Base-by-base conservation (phyloP, 2,888 invertebrate species). In the Brenthis daphne region DNA sequence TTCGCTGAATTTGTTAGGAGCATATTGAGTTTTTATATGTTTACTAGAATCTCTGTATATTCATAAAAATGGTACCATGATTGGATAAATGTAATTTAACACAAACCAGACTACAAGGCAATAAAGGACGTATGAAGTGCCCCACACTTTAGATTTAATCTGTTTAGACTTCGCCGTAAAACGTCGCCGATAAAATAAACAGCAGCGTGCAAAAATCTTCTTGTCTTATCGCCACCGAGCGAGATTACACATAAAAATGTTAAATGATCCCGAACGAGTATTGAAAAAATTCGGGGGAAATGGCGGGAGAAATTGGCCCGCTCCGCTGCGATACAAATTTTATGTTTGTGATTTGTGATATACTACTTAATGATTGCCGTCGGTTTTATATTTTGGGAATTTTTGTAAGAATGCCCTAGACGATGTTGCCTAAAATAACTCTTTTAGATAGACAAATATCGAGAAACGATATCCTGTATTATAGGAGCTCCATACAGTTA, bases 201-300 rank as follows among this genome's bases (percentile, higher is more conserved):
- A 85, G 82, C 82, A 83, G 85, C 84, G 85, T 86, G 84, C 85
- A 85, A 88, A 88, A 88, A 89, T 87, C 86, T 85, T 82, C 85
- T 87, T 84, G 86, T 85, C 89, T 88, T 87, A 89, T 90, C 89
- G 86, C 87, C 86, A 85, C 84, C 86, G 79, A 85, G 89, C 86
- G 84, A 89, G 89, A 91, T 92, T 91, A 92, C 90, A 92, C 92
- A 92, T 92, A 92, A 92, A 92, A 92, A 92, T 92, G 92, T 91
- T 92, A 90, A 92, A 92, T 89, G 90, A 87, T 89, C 89, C 86
- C 79, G 88, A 91, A 90, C 89, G 89, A 84, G 88, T 90, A 90
- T 91, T 90, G 91, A 90, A 92, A 92, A 90, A 91, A 89, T 85
- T 83, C 82, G 81, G 83, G 85, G 86, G 86, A 85, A 87, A 87